Percentiles rank a stretch among this genome's conserved stretches.
Conservation (phyloP, 2,888 invertebrate species). For the Cordilura impudica region DNA sequence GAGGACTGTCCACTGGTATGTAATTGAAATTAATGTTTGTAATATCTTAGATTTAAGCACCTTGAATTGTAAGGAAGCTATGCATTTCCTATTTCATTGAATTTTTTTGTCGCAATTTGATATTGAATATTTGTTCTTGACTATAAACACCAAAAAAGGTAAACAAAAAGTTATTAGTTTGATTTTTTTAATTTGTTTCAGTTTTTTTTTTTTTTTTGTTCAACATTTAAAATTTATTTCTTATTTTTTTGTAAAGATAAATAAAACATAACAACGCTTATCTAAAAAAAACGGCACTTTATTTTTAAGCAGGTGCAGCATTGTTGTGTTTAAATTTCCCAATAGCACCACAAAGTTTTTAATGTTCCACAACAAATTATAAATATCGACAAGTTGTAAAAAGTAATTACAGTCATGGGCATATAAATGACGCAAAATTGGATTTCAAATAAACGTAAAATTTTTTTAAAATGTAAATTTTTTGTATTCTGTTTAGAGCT, state of each 20-base stretch:
- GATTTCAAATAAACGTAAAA: no score
- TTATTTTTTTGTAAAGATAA: neutral
- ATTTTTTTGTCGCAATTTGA: no score
- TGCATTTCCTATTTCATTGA: no score
- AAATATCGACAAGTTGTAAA: no score
- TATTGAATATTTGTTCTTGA: neutral
- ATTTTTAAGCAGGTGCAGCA: neutral
- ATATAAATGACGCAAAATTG: no score
- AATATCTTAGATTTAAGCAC: neutral
- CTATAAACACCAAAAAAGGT: neutral
- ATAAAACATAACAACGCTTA: neutral
- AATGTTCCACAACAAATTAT: no score
- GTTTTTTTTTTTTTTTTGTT: neutral
- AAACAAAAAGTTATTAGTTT: neutral
- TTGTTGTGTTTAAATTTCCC: no score
- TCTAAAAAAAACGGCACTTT: slow-evolving; percentile 19
- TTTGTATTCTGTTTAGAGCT: no score
- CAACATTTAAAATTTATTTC: neutral
- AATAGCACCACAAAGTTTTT: no score
- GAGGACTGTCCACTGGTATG: slow-evolving; percentile 85
- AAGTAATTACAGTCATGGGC: no score
- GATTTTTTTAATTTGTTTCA: neutral
- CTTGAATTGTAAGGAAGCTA: neutral
- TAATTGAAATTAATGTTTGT: slow-evolving; percentile 2
- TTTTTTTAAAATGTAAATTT: no score